phyloP scores from a whole-genome alignment of 2,113 vertebrate species.

The Osmerus eperlanus region DNA sequence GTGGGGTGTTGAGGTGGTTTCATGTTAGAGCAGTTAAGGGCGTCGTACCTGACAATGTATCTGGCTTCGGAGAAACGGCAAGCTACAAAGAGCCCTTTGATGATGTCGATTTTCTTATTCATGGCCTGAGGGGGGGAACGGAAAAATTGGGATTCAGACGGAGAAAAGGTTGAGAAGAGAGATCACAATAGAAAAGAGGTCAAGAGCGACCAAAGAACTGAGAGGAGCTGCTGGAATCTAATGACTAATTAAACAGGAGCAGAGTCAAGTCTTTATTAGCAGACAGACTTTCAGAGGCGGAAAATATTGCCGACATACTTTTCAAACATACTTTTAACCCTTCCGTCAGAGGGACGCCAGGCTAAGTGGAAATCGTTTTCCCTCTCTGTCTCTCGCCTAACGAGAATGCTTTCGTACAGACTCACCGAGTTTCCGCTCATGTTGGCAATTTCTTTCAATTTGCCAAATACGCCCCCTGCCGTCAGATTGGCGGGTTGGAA shows the following conservation, averaged over 20 bases:
- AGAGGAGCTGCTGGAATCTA: neutral
- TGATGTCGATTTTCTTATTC: constrained; percentile 90
- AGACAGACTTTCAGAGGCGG: too few relatives aligned
- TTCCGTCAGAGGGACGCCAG: too few relatives aligned
- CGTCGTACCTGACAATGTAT: constrained; percentile 81
- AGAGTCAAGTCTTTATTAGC: neutral
- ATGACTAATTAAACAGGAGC: neutral
- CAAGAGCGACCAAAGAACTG: constrained; percentile 34
- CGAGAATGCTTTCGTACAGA: constrained; percentile 22
- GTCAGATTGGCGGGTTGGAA: constrained; percentile 80
- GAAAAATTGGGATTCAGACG: constrained; percentile 61
- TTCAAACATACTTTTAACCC: too few relatives aligned
- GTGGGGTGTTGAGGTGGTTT: neutral
- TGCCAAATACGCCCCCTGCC: constrained; percentile 77
- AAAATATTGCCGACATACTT: too few relatives aligned
- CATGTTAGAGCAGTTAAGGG: too few relatives aligned
- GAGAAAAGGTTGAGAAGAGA: constrained; percentile 43
- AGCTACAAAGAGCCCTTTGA: constrained; percentile 89
- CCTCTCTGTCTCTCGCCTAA: constrained; percentile 6
- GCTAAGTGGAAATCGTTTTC: too few relatives aligned
- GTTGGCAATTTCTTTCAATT: constrained; percentile 81
- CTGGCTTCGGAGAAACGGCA: constrained; percentile 88
- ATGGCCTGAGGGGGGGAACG: constrained; percentile 72
- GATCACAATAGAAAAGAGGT: constrained; percentile 39
- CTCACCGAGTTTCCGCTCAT: constrained; percentile 82